Evolutionary conservation across 1,140 invertebrate genomes (phyloP).

Genomic region (Leptonema lineaticorne): DNA sequence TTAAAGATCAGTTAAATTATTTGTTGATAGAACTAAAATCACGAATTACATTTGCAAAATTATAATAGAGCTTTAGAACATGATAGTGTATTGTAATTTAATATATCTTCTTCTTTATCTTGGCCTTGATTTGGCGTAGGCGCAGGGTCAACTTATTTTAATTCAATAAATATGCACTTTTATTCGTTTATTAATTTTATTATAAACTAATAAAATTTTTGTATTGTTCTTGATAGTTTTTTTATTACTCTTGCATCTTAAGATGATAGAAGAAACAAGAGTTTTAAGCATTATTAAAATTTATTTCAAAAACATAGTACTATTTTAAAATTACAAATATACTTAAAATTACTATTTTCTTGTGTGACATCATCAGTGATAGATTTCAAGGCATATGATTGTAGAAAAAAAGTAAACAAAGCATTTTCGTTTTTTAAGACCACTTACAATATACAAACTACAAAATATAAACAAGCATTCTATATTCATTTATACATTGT

Average conservation of each 20-base stretch:
- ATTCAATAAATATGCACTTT: too few species aligned
- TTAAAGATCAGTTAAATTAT: not conserved
- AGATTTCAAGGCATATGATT: conserved; percentile 20
- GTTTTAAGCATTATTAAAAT: conserved; percentile 13
- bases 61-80: too few species aligned
- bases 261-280: not conserved
- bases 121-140: too few species aligned
- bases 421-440: not conserved
- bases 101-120: too few species aligned
- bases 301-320: conserved; percentile 24
- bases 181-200: not conserved
- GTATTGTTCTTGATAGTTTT: not conserved
- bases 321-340: conserved; percentile 29
- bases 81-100: too few species aligned
- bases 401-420: conserved; percentile 10
- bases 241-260: not conserved
- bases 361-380: conserved; percentile 10
- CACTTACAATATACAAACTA: conserved; percentile 16
- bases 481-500: not conserved
- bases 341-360: conserved; percentile 26
- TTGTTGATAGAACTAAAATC: too few species aligned
- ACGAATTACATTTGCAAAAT: too few species aligned
- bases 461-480: not conserved
- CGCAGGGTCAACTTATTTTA: too few species aligned
- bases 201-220: too few species aligned